Conservation (phyloP, 1,140 invertebrate species). For the Calliphora vicina region DNA sequence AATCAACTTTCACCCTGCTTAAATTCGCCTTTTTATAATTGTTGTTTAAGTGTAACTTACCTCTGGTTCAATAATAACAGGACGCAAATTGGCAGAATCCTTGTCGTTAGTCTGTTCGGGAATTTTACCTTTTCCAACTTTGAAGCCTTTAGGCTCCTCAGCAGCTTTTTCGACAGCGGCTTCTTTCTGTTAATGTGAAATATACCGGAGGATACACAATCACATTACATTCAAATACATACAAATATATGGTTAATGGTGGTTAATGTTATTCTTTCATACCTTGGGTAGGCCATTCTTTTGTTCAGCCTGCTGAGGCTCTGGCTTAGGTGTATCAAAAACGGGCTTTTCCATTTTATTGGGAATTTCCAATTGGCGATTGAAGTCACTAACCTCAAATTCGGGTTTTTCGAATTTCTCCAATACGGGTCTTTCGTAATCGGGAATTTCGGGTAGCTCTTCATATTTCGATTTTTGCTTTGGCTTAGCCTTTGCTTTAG, state of each 20-base stretch:
- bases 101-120: slow-evolving; percentile 48
- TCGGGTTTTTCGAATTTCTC: slow-evolving; percentile 68
- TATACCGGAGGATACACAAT: neutral
- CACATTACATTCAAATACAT: too few species aligned
- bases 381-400: slow-evolving; percentile 54
- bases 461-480: slow-evolving; percentile 69
- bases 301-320: slow-evolving; percentile 39
- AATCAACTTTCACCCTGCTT: too few species aligned
- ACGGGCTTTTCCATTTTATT: slow-evolving; percentile 60
- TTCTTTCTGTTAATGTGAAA: slow-evolving; percentile 44
- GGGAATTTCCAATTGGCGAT: slow-evolving; percentile 54
- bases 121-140: slow-evolving; percentile 58
- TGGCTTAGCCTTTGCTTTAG: slow-evolving; percentile 66
- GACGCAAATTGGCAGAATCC: slow-evolving; percentile 51
- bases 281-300: slow-evolving; percentile 59
- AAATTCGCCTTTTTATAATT: neutral
- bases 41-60: slow-evolving; percentile 39
- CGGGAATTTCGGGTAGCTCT: slow-evolving; percentile 78
- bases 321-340: slow-evolving; percentile 44
- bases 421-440: slow-evolving; percentile 69
- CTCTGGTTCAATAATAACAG: slow-evolving; percentile 60
- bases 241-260: too few species aligned
- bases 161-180: slow-evolving; percentile 40
- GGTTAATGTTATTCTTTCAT: too few species aligned
- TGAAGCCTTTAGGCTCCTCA: slow-evolving; percentile 49